Base-by-base conservation (phyloP, 2,797 vertebrate genomes). In the Sebastes trivittatus region DNA sequence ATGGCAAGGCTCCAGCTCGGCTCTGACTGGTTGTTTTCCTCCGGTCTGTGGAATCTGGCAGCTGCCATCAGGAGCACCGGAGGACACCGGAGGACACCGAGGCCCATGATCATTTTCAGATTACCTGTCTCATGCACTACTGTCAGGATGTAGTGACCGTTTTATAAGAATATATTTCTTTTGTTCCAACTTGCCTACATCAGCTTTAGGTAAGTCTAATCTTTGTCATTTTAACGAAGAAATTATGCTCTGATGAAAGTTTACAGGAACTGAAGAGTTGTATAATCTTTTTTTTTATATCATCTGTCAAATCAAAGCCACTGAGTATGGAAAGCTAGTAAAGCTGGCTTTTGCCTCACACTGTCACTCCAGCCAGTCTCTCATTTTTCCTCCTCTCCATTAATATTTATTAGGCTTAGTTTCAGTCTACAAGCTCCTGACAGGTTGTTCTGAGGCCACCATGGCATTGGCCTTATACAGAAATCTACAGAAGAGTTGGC, bases 331-430 rank as follows among this genome's bases (percentile, higher is more conserved):
- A 62, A 55, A 76, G 63, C 75, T 61, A 23, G 55, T 25, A 34
- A 46, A 74, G 32, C 49, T 73, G 34, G 62, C 38, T 52, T 7
- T 76, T 65, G 74, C 75, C 63, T 74, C 59, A 59, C 49, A 23
- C 34, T 64, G 68, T 77, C 74, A 69, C 74, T 64, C 8, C 65
- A 0, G 9, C 5, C 9, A 29, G 23, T 42, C 60, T 62, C 60
- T 52, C 5, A 23, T 74, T 49, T 72, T 23, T 11, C 55, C 13
- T 64, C 55, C 32, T 54, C 64, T 60, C 11, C 87, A 95, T 95
- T 91, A 95, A 93, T 95, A 95, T 95, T 94, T 93, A 95, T 93
- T 77, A 84, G 69, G 71, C 71, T 74, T 32, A 52, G 64, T 72
- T 89, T 61, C 78, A 90, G 91, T 90, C 90, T 90, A 93, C 83